These are phyloP conservation scores for Pelvicachromis taeniatus DNA, from an alignment of 2,113 vertebrate species.

Conservation along the genomic window DNA sequence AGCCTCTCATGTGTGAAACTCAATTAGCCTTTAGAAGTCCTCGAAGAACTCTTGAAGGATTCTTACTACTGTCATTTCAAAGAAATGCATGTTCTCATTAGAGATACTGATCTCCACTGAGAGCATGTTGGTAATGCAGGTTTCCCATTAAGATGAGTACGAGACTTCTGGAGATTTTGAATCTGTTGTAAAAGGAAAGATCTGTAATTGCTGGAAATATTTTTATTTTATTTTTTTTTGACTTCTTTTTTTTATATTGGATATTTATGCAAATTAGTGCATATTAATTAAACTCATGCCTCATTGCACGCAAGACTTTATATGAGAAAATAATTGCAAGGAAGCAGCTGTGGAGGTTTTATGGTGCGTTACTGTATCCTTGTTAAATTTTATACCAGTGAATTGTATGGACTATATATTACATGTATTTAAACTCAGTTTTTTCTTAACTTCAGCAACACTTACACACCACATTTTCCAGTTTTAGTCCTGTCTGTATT, in stretches of 20 bases:
- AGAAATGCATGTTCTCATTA: background rate
- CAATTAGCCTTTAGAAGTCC: background rate
- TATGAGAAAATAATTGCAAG: background rate
- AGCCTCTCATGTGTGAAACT: background rate
- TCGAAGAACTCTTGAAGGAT: background rate
- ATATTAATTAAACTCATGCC: background rate
- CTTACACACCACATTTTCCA: rapidly evolving
- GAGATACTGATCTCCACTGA: background rate
- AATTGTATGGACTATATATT: background rate
- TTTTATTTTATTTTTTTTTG: background rate
- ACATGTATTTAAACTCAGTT: background rate
- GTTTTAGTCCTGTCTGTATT: background rate
- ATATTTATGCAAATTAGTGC: background rate
- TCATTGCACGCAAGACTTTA: background rate
- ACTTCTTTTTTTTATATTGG: rapidly evolving
- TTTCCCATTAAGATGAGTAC: background rate
- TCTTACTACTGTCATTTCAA: background rate
- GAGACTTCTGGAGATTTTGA: background rate
- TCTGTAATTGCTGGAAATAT: background rate
- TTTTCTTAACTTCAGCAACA: rapidly evolving
- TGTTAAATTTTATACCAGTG: background rate
- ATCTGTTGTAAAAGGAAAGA: background rate
- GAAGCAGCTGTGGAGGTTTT: rapidly evolving
- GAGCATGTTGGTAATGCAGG: background rate
- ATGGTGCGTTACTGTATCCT: background rate